Percentiles rank a stretch among this genome's conserved stretches.
Conservation (phyloP, 2,797 vertebrate genomes). For the Channallabes apus region DNA sequence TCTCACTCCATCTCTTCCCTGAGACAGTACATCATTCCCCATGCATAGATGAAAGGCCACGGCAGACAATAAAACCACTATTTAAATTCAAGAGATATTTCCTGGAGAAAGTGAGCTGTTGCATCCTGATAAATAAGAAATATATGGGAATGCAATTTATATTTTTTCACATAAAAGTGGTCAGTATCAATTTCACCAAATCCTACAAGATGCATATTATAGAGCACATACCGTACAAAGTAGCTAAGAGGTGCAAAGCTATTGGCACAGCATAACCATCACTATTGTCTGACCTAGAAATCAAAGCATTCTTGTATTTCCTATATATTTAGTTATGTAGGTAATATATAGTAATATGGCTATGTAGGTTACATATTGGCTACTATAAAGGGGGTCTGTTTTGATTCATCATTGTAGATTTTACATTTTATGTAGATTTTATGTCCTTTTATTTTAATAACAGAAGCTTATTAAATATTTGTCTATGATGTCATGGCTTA, state of each 20-base stretch:
- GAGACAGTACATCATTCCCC: conserved; percentile 57
- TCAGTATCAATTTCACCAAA: conserved; percentile 84
- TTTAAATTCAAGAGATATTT: conserved; percentile 83
- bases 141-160: conserved; percentile 82
- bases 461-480: not conserved
- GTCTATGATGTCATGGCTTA: not conserved
- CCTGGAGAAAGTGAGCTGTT: conserved; percentile 79
- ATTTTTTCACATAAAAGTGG: conserved; percentile 85
- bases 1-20: conserved; percentile 39
- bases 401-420: not conserved
- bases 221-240: conserved; percentile 43
- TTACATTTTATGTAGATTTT: not conserved
- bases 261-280: conserved; percentile 19
- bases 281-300: not conserved
- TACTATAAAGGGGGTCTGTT: not conserved
- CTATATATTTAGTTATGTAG: not conserved
- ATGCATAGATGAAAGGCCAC: conserved; percentile 74
- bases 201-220: conserved; percentile 72
- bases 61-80: conserved; percentile 80
- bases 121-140: conserved; percentile 82
- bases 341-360: not conserved
- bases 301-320: not conserved
- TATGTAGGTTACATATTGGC: not conserved
- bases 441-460: not conserved
- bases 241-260: conserved; percentile 47